phyloP scores from a whole-genome alignment of 2,888 invertebrate species.

The Eilema griseolum region DNA sequence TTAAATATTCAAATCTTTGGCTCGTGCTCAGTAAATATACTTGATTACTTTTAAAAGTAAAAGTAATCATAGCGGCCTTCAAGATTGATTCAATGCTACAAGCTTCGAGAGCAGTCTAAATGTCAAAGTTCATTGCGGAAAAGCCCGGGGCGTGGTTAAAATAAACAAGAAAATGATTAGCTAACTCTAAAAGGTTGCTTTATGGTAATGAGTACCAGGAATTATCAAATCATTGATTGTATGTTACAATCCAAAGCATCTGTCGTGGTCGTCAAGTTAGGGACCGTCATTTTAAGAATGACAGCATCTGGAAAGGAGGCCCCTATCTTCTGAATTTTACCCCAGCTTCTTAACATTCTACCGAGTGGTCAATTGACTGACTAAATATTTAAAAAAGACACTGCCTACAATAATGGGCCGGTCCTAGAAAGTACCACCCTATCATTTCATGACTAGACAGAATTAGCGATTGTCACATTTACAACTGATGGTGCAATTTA shows the following conservation, averaged over 20 bases:
- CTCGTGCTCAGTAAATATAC: neutral
- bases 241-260: no score
- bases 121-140: conserved; percentile 34
- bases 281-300: no score
- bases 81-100: conserved; percentile 18
- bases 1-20: neutral
- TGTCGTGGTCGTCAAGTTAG: no score
- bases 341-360: no score
- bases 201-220: conserved; percentile 13
- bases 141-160: conserved; percentile 11
- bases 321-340: no score
- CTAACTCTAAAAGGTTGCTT: conserved; percentile 12
- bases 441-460: neutral
- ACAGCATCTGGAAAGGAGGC: no score
- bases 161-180: conserved; percentile 32
- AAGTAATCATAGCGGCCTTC: conserved; percentile 23
- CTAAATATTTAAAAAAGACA: no score
- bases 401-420: neutral
- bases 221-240: no score
- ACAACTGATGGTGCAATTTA: neutral
- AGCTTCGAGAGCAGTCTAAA: conserved; percentile 20
- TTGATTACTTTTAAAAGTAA: conserved; percentile 20
- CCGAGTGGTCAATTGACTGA: no score
- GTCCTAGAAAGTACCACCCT: neutral
- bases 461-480: neutral